Base-by-base conservation (phyloP, 1,140 invertebrate genomes). In the Nebria ingens region DNA sequence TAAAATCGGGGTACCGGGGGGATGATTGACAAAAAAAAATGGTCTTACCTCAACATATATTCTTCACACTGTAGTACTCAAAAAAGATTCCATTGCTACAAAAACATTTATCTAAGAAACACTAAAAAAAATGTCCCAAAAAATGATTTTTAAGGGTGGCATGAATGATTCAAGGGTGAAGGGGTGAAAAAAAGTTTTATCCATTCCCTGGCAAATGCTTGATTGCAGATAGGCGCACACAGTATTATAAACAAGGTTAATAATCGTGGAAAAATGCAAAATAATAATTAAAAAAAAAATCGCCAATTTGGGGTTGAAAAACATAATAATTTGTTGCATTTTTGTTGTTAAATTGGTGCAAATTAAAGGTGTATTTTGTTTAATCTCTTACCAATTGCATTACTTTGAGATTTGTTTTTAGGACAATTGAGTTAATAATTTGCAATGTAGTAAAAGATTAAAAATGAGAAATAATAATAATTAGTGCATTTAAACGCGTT, bases 141-240 rank as follows among this genome's bases (percentile, higher is more conserved):
- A 45, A 4, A 12, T 34, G 25, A 9, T 34, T 34, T 34, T 34
- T 34, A n/a, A 9, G 25, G 25, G 25, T 34, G 25, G n/a, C 6
- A 34, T 34, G 25, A 34, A 34, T 34, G 25, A 34, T n/a, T 9
- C 6, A 34, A n/a, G 25, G 25, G 25, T 6, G 25, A 9, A 9
- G 25, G n/a, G 25, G 25, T 6, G 25, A 49, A 17, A 49, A 15
- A 6, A 49, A 49, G 42, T 15, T 49, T 12, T 12, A 52, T 52
- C 51, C 51, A 23, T 52, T 52, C 51, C 51, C 51, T 52, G 51
- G 51, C 51, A 52, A 52, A 52, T 52, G 51, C 51, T 52, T 52
- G 51, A 52, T 21, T 21, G 19, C 19, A 12, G 20, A 9, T 11
- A 52, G 21, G 21, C 21, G 45, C 45, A n/a, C n/a, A n/a, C n/a